Percentiles rank a stretch among this genome's conserved stretches.
phyloP scores from a whole-genome alignment of 1,140 invertebrate genomes.

The Yoshiicerus persimilis region DNA sequence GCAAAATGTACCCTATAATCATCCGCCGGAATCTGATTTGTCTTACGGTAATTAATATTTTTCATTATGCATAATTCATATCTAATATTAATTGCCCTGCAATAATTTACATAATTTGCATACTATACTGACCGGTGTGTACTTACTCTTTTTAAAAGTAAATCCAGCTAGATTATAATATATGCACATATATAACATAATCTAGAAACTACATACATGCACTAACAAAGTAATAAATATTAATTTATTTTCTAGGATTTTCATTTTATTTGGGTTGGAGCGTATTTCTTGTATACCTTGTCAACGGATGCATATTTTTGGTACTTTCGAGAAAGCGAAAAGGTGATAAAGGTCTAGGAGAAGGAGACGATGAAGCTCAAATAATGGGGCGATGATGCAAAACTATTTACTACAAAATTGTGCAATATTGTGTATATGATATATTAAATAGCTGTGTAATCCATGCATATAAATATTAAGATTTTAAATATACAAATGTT shows the following conservation, averaged over 20 bases:
- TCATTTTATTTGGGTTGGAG: constrained; percentile 79
- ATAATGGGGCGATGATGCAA: constrained; percentile 41
- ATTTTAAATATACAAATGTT: too few relatives aligned
- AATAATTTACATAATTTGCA: not conserved
- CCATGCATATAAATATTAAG: too few relatives aligned
- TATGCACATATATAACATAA: too few relatives aligned
- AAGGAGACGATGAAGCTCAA: constrained; percentile 34
- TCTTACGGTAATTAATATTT: constrained; percentile 32
- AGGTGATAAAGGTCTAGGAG: constrained; percentile 53
- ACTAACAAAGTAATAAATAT: not conserved
- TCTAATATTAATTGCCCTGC: not conserved
- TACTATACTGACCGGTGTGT: not conserved
- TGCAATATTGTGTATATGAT: too few relatives aligned
- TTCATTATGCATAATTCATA: not conserved
- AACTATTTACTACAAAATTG: not conserved
- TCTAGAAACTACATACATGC: too few relatives aligned
- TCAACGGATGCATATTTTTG: constrained; percentile 71
- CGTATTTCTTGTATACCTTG: constrained; percentile 70
- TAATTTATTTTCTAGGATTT: constrained; percentile 57
- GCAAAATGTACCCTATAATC: constrained; percentile 65
- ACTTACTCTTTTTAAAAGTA: not conserved
- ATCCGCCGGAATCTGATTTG: constrained; percentile 65
- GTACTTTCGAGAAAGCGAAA: constrained; percentile 73
- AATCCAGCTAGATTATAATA: too few relatives aligned
- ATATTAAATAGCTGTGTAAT: too few relatives aligned